Conservation (phyloP, 2,113 vertebrate genomes). For the Caretta caretta region DNA sequence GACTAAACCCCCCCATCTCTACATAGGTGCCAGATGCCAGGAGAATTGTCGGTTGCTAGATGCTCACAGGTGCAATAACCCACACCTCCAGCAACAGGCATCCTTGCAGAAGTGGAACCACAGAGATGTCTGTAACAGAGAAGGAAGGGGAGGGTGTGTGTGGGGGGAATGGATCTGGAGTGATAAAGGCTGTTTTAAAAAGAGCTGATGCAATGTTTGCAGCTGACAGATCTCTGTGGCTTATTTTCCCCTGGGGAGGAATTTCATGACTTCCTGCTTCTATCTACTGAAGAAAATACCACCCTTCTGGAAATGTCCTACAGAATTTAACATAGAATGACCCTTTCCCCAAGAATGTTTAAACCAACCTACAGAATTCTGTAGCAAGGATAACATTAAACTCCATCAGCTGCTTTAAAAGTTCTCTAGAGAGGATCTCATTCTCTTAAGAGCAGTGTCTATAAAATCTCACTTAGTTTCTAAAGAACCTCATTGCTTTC, state of each 20-base stretch:
- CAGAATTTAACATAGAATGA: background rate
- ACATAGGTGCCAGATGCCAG: background rate
- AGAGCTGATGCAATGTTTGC: background rate
- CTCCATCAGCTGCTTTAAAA: background rate
- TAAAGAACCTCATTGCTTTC: background rate
- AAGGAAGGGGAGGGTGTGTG: background rate
- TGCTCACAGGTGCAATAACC: background rate
- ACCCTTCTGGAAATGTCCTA: background rate
- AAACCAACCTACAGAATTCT: background rate
- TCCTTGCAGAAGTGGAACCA: background rate
- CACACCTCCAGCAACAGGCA: background rate
- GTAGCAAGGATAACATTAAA: background rate
- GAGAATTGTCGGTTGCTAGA: background rate
- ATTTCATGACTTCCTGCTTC: background rate
- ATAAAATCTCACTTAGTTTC: background rate
- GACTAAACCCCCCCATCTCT: too few relatives aligned
- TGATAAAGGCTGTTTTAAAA: background rate
- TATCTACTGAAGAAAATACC: background rate
- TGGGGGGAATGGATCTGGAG: fast-evolving
- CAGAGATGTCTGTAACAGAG: background rate
- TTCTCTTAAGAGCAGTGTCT: background rate
- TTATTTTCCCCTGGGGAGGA: background rate
- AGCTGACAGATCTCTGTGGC: background rate
- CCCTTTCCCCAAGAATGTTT: background rate
- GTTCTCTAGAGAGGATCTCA: background rate